Percentiles rank a stretch among this genome's conserved stretches.
Evolutionary conservation across 2,888 invertebrate genomes (phyloP).

Genomic region (Temnothorax unifasciatus): DNA sequence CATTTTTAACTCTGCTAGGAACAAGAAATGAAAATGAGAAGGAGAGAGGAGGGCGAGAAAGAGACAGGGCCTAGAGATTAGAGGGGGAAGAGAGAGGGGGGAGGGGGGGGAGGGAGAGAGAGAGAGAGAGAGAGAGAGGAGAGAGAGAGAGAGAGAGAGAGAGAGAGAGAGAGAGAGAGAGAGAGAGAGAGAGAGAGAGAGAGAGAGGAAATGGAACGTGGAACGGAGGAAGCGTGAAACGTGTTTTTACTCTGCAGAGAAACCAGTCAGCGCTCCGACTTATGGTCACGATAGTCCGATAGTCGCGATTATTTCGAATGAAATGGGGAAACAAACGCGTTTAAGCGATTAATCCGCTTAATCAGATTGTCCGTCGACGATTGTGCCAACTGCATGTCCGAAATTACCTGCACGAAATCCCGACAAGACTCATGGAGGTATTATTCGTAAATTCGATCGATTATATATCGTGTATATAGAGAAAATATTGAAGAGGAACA

Average conservation of each 20-base stretch:
- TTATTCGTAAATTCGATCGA: constrained; percentile 27
- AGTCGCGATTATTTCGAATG: constrained; percentile 27
- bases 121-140: too few relatives aligned
- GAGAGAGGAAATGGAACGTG: constrained; percentile 9
- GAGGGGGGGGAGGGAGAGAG: too few relatives aligned
- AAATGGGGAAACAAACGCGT: constrained; percentile 49
- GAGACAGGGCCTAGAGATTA: constrained; percentile 24
- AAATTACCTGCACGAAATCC: constrained; percentile 55
- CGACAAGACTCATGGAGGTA: constrained; percentile 59
- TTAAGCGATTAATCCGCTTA: constrained; percentile 57
- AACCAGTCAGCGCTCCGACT: constrained; percentile 33
- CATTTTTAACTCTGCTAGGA: constrained; percentile 79
- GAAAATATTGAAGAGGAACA: not conserved
- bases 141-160: too few relatives aligned
- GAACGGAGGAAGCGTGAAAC: constrained; percentile 38
- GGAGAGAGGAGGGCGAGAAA: constrained; percentile 13
- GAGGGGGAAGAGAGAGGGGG: not conserved
- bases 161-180: too few relatives aligned
- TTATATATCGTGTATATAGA: not conserved
- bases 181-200: not conserved
- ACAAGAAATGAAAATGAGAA: constrained; percentile 36
- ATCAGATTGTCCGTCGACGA: constrained; percentile 62
- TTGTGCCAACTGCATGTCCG: constrained; percentile 36
- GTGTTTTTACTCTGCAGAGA: constrained; percentile 72
- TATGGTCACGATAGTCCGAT: constrained; percentile 21